phyloP scores from a whole-genome alignment of 37 sponge, comb jelly and placozoan species.

The Spongilla lacustris region DNA sequence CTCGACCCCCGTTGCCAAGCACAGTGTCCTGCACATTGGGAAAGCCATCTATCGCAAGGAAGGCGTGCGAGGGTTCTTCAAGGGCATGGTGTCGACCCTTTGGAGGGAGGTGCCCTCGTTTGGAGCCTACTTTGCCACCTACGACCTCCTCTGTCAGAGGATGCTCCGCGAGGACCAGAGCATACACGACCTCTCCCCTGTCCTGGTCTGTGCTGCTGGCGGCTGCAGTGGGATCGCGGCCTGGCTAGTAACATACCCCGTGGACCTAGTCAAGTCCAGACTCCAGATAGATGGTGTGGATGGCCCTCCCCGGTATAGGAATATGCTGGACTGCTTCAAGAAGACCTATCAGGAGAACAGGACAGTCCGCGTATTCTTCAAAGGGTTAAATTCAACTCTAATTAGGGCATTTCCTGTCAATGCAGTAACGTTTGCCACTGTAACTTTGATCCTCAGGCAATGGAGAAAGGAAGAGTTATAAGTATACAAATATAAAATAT shows the following conservation, averaged over 20 bases:
- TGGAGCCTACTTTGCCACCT: slow-evolving; percentile 76
- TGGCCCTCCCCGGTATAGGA: slow-evolving; percentile 45
- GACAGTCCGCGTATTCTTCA: slow-evolving; percentile 70
- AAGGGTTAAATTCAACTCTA: slow-evolving; percentile 74
- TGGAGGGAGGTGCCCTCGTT: slow-evolving; percentile 77
- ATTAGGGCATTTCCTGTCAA: slow-evolving; percentile 88
- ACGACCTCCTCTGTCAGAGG: slow-evolving; percentile 51
- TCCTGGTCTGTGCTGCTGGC: slow-evolving; percentile 61
- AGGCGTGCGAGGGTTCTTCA: slow-evolving; percentile 73
- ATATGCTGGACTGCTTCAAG: slow-evolving; percentile 68
- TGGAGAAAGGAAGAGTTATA: slow-evolving; percentile 18
- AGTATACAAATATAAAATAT: background rate
- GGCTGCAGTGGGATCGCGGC: slow-evolving; percentile 65
- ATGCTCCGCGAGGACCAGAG: background rate
- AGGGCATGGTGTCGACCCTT: slow-evolving; percentile 64
- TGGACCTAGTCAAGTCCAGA: slow-evolving; percentile 89
- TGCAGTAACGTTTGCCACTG: slow-evolving; percentile 79
- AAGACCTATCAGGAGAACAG: slow-evolving; percentile 59
- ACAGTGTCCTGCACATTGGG: slow-evolving; percentile 28
- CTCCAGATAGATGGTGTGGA: slow-evolving; percentile 78
- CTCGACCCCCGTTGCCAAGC: background rate
- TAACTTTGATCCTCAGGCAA: slow-evolving; percentile 54
- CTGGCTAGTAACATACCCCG: slow-evolving; percentile 78
- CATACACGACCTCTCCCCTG: slow-evolving; percentile 32
- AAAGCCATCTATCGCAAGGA: slow-evolving; percentile 54